Base-by-base conservation (phyloP, 1,140 invertebrate species). In the Drosophila miranda region DNA sequence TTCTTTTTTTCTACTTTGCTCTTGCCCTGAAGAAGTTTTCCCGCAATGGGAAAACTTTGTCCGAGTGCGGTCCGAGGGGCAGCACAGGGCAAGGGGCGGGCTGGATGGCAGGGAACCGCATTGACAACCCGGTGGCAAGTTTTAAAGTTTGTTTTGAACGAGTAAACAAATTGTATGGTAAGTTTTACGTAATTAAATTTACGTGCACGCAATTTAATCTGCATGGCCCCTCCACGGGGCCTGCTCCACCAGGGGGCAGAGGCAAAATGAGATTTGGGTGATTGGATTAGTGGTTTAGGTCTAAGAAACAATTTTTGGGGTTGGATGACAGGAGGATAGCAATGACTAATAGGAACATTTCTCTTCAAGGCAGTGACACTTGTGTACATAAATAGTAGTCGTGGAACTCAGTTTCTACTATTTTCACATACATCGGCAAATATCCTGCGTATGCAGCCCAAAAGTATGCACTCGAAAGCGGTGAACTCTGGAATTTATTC, bases 71-170 rank as follows among this genome's bases (percentile, higher is more conserved):
- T 55, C 60, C 59, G 61, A 58, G 49, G 19, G 43, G 26, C 26
- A 26, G 53, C 34, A 30, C n/a, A 9, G 5, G 23, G 23, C 44
- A 23, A 71, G 57, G 69, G 56, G 5, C 23, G 5, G 58, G 54
- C 56, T 3, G 28, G 5, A 23, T 43, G 8, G 6, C 6, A 45
- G 42, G 41, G 45, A n/a, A 46, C 62, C 60, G 76, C 81, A 84
- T 80, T 81, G 74, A 87, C 73, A 87, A 86, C 57, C 60, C 80
- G 23, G 48, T 28, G 62, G 59, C 52, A 83, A 84, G 55, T 82
- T 86, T 75, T 87, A 87, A 86, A 86, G 81, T 86, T 86, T 82
- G 81, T 86, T 86, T 56, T 87, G 81, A 87, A 68, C 82, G 62
- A 88, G 82, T 86, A 86, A 86, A 86, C 81, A 86, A 86, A 81